Conservation (phyloP, 2,113 vertebrate genomes). For the Gorsachius goisagi region DNA sequence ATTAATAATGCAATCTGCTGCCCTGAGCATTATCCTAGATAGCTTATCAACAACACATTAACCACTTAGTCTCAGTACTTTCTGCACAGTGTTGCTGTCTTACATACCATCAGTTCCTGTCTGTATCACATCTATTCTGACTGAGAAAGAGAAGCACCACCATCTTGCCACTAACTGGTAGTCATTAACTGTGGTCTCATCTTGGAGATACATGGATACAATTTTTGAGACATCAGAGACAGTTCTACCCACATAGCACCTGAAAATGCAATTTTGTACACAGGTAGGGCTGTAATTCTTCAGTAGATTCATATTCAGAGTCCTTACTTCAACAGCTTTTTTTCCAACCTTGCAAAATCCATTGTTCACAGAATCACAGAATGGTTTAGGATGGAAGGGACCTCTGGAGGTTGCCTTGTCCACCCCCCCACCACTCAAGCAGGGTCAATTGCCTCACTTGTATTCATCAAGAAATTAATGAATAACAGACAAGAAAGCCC, state of each 20-base stretch:
- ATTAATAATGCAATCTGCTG: conserved; percentile 62
- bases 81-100: not conserved
- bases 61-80: not conserved
- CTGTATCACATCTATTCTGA: not conserved
- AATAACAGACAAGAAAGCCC: not conserved
- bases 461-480: not conserved
- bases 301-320: not conserved
- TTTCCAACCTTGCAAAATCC: not conserved
- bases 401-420: not conserved
- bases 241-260: not conserved
- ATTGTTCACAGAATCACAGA: not conserved
- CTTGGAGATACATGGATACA: not conserved
- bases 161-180: not conserved
- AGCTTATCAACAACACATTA: conserved; percentile 55
- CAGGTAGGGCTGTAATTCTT: not conserved
- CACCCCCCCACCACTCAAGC: accelerated
- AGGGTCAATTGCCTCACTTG: not conserved
- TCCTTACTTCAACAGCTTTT: not conserved
- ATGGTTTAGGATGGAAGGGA: not conserved
- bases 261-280: not conserved
- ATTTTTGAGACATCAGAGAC: not conserved
- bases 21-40: not conserved
- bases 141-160: not conserved
- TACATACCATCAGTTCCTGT: not conserved
- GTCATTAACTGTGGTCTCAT: not conserved